Evolutionary conservation across 2,797 vertebrate species (phyloP).

Genomic region (Tolypeutes matacus): DNA sequence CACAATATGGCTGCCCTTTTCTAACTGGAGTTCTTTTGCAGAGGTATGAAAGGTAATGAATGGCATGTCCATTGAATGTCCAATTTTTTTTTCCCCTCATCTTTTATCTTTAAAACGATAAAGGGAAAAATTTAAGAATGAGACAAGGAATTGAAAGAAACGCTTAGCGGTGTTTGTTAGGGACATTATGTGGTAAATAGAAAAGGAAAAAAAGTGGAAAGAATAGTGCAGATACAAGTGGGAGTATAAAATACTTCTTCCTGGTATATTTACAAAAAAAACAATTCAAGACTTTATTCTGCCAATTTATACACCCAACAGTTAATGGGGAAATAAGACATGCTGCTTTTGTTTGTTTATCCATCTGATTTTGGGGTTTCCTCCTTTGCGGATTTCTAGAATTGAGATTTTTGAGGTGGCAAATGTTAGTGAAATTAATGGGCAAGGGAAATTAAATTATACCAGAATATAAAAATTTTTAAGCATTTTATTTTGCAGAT

Average conservation of each 20-base stretch:
- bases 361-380: neutral
- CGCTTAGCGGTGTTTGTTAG: slow-evolving; percentile 18
- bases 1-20: neutral
- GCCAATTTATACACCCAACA: slow-evolving; percentile 41
- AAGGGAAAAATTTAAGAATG: neutral
- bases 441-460: slow-evolving; percentile 52
- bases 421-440: slow-evolving; percentile 54
- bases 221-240: slow-evolving; percentile 64
- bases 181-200: slow-evolving; percentile 40
- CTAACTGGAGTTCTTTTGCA: neutral
- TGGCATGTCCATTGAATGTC: neutral
- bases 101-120: neutral
- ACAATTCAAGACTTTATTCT: slow-evolving; percentile 61
- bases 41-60: neutral
- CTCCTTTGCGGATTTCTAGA: slow-evolving; percentile 49
- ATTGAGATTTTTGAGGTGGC: slow-evolving; percentile 44
- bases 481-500: neutral
- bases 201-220: slow-evolving; percentile 67
- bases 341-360: slow-evolving; percentile 6
- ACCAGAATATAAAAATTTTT: slow-evolving; percentile 30
- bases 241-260: slow-evolving; percentile 64
- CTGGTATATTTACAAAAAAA: slow-evolving; percentile 73
- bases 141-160: slow-evolving; percentile 4
- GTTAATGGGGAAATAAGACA: slow-evolving; percentile 54
- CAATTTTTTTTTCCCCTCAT: slow-evolving; percentile 32